Conservation (phyloP, 1,140 invertebrate species). For the Homalodisca vitripennis region DNA sequence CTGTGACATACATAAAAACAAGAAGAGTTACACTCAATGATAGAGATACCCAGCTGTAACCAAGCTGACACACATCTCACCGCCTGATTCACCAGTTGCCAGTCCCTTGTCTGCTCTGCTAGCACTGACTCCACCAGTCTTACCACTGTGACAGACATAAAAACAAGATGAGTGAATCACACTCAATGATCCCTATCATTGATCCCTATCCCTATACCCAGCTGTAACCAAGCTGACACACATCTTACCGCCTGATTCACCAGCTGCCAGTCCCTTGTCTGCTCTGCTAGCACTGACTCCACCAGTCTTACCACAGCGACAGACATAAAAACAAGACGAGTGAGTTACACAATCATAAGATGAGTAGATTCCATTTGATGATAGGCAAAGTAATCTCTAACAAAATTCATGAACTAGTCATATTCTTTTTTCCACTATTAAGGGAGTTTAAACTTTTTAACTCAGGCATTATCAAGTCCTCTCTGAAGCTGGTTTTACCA, state of each 20-base stretch:
- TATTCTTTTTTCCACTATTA: too few species aligned
- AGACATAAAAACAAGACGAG: too few species aligned
- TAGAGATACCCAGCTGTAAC: slow-evolving; percentile 57
- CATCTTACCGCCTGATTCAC: slow-evolving; percentile 53
- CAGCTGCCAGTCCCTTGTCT: slow-evolving; percentile 28
- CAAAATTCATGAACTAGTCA: slow-evolving; percentile 64
- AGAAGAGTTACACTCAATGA: slow-evolving; percentile 46
- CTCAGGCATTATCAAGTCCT: too few species aligned
- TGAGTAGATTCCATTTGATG: slow-evolving; percentile 45
- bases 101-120: slow-evolving; percentile 10
- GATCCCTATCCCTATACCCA: too few species aligned
- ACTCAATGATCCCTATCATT: too few species aligned
- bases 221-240: slow-evolving; percentile 62
- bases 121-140: not conserved
- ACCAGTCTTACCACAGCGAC: not conserved
- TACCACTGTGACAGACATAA: slow-evolving; percentile 1
- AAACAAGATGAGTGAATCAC: slow-evolving; percentile 46
- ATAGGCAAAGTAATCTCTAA: slow-evolving; percentile 55
- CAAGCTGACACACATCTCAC: slow-evolving; percentile 62
- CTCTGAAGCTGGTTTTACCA: too few species aligned
- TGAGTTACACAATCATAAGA: too few species aligned
- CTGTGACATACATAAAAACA: too few species aligned
- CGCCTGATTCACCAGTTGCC: slow-evolving; percentile 42
- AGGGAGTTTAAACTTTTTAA: too few species aligned
- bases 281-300: not conserved